Percentiles rank a stretch among this genome's conserved stretches.
phyloP scores from a whole-genome alignment of 2,797 vertebrate species.

The Ctenosaura bakeri region DNA sequence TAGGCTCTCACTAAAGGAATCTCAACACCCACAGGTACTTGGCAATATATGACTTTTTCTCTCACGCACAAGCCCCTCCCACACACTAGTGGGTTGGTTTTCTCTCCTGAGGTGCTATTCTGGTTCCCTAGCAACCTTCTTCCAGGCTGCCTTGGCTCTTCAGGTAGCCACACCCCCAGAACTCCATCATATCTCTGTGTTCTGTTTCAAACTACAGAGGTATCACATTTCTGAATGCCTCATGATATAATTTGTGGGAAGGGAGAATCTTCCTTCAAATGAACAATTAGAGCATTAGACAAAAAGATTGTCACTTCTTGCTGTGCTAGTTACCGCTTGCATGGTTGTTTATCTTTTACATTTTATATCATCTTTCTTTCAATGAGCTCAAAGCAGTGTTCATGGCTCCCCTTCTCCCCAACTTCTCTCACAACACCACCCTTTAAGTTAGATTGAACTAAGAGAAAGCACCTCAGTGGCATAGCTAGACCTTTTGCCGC shows the following conservation, averaged over 20 bases:
- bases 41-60: no score
- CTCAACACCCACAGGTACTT: no score
- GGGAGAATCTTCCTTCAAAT: neutral
- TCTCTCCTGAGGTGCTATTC: no score
- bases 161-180: no score
- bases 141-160: no score
- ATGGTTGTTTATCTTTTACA: neutral
- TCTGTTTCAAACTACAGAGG: neutral
- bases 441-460: neutral
- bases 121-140: no score
- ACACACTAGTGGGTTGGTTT: no score
- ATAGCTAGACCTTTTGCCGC: no score
- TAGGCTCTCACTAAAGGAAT: no score
- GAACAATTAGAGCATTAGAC: neutral
- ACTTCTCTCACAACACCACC: neutral
- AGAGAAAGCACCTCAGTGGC: neutral
- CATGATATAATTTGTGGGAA: neutral
- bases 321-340: no score
- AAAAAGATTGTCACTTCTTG: neutral
- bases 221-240: neutral
- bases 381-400: neutral
- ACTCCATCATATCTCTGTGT: neutral
- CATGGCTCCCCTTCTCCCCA: neutral
- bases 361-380: neutral
- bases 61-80: no score